Conservation (phyloP, 2,113 vertebrate genomes). For the Myrmophylax atrothorax region DNA sequence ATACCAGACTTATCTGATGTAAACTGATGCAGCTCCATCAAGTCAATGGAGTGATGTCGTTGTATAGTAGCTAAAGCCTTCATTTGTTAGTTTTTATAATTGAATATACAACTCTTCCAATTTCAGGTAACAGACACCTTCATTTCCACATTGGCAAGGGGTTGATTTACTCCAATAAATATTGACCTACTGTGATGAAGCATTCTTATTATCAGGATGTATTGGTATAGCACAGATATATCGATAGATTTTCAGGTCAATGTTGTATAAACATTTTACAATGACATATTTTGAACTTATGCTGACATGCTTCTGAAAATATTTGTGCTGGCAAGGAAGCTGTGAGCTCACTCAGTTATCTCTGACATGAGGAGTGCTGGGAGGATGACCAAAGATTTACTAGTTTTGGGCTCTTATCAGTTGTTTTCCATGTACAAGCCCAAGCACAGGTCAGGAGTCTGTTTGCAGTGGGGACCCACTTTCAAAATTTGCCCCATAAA, state of each 20-base stretch:
- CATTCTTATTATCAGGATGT: slow-evolving; percentile 54
- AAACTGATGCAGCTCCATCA: not conserved
- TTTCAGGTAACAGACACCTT: slow-evolving; percentile 34
- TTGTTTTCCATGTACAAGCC: slow-evolving; percentile 25
- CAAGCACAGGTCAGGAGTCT: not conserved
- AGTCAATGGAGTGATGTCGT: not conserved
- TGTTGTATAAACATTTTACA: slow-evolving; percentile 56
- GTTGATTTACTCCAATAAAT: slow-evolving; percentile 63
- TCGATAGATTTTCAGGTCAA: slow-evolving; percentile 29
- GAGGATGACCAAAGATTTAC: not conserved
- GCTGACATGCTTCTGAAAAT: slow-evolving; percentile 6
- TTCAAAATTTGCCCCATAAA: slow-evolving; percentile 8
- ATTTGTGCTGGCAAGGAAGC: slow-evolving; percentile 1
- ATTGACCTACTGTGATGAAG: slow-evolving; percentile 59
- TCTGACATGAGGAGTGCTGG: not conserved
- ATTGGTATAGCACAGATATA: slow-evolving; percentile 43
- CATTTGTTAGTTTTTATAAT: slow-evolving; percentile 39
- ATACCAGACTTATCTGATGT: not conserved
- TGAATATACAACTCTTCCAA: slow-evolving; percentile 26
- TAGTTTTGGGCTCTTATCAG: not conserved
- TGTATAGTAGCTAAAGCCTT: not conserved
- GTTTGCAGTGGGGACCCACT: not conserved
- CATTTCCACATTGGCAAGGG: slow-evolving; percentile 32
- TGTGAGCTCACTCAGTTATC: not conserved
- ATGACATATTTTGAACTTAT: slow-evolving; percentile 48